phyloP scores from a whole-genome alignment of 2,888 invertebrate species.

The Hemithea aestivaria region DNA sequence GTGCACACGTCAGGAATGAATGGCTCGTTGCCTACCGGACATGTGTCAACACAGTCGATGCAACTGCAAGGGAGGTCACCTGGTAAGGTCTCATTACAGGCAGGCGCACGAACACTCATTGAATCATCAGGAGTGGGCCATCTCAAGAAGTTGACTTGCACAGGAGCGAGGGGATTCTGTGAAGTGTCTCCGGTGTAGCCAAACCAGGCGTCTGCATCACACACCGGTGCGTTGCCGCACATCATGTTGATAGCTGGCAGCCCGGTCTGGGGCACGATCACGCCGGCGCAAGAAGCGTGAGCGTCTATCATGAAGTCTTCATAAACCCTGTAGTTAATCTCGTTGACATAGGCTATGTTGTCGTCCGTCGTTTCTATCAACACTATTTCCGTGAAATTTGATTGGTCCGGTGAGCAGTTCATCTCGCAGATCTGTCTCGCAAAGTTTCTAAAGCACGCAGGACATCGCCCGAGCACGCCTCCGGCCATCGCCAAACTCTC shows the following conservation, averaged over 20 bases:
- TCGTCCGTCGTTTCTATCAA: slow-evolving; percentile 30
- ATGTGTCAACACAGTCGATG: slow-evolving; percentile 84
- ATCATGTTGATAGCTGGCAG: slow-evolving; percentile 86
- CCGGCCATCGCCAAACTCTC: slow-evolving; percentile 80
- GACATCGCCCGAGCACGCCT: slow-evolving; percentile 87
- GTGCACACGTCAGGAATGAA: slow-evolving; percentile 63
- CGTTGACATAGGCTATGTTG: slow-evolving; percentile 56
- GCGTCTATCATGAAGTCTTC: slow-evolving; percentile 81
- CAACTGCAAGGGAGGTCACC: slow-evolving; percentile 85
- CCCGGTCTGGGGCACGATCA: slow-evolving; percentile 87
- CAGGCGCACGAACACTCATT: slow-evolving; percentile 64
- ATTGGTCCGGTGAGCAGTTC: slow-evolving; percentile 88
- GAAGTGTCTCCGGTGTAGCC: slow-evolving; percentile 79
- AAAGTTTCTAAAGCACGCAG: slow-evolving; percentile 89
- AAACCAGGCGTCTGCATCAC: slow-evolving; percentile 82
- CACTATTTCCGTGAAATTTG: slow-evolving; percentile 52
- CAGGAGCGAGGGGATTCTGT: slow-evolving; percentile 79
- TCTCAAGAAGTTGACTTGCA: slow-evolving; percentile 80
- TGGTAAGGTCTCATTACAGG: slow-evolving; percentile 80
- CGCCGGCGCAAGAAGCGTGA: slow-evolving; percentile 88
- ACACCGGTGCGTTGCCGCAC: slow-evolving; percentile 85
- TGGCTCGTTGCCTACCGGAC: slow-evolving; percentile 74
- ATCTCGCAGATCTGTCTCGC: slow-evolving; percentile 87
- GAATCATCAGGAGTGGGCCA: slow-evolving; percentile 55
- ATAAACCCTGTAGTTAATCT: slow-evolving; percentile 74